Evolutionary conservation across 1,140 invertebrate genomes (phyloP), one percentile per base, ranked within the genome.

Genomic region (Camponotus pennsylvanicus): DNA sequence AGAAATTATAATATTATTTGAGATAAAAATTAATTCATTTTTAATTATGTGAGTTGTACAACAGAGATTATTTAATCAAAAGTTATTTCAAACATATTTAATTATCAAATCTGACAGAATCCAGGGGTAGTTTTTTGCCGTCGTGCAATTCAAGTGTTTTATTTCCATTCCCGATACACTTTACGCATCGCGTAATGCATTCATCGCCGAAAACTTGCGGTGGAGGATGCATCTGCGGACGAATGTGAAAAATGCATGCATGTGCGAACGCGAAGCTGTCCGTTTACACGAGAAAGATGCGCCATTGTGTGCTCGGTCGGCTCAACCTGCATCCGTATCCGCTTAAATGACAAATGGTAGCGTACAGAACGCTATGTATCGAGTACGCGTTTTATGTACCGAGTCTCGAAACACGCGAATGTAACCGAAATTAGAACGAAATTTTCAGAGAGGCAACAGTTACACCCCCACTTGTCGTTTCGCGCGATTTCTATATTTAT

Each of bases 211-310:
- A 83, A 83, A 83, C 79, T 73, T 83, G 79, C 69, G 69, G 55
- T 67, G 32, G 52, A n/a, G 69, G 61, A 73, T 61, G 55, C 21
- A 49, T 70, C 52, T 18, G 79, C 71, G 69, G 40, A 40, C 55
- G 69, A 83, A 27, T 27, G 40, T 45, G 70, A 83, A 83, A 83
- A 63, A 83, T 40, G 42, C 27, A 32, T 6, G 55, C 34, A 18
- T 59, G 61, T 42, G 78, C 57, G 78, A 82, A 61, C 67, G 67
- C 37, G 79, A 83, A 75, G 55, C 67, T 61, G 79, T 32, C 73
- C 79, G 79, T 83, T 83, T 83, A 83, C 79, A 83, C 79, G 79
- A 83, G 67, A 83, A 83, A 83, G 79, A 83, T 83, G 79, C 69
- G 49, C 78, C 42, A 82, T 82, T 82, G 78, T 82, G 79, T 82